Conservation (phyloP, 2,797 vertebrate species). For the Erethizon dorsatum region DNA sequence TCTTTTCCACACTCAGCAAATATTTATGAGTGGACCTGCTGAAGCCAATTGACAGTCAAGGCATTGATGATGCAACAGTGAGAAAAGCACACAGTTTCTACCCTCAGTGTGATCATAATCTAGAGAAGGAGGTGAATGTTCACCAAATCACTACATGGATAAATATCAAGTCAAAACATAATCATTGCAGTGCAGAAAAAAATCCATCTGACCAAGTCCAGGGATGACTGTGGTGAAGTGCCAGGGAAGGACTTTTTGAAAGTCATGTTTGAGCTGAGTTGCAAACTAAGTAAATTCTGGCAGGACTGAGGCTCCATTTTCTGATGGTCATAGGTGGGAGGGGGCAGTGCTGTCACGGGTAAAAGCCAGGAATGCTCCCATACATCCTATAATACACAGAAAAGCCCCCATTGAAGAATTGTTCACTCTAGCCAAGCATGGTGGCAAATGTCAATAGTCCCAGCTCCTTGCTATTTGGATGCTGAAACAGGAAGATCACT, state of each 20-base stretch:
- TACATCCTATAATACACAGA: not conserved
- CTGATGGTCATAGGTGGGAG: not conserved
- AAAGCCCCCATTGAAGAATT: not conserved
- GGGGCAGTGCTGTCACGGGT: not conserved
- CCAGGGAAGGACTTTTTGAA: not conserved
- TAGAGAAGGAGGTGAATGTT: not conserved
- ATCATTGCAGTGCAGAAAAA: not conserved
- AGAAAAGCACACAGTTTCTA: not conserved
- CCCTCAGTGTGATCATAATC: not conserved
- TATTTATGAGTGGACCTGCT: not conserved
- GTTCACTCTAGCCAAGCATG: too few species aligned
- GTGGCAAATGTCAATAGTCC: too few species aligned
- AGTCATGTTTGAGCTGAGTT: not conserved
- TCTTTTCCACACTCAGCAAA: slow-evolving; percentile 32
- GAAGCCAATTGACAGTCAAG: not conserved
- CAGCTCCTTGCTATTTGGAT: not conserved
- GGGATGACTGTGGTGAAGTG: not conserved
- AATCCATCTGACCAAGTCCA: not conserved
- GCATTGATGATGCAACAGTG: not conserved
- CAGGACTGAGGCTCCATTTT: not conserved
- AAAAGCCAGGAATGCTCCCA: not conserved
- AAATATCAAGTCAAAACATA: slow-evolving; percentile 13
- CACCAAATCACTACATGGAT: not conserved
- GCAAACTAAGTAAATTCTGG: not conserved
- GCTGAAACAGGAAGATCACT: not conserved